A percentile compares a stretch with the other conserved stretches of the same genome.
Conservation (phyloP, 2,888 invertebrate species). For the Thalpophila matura region DNA sequence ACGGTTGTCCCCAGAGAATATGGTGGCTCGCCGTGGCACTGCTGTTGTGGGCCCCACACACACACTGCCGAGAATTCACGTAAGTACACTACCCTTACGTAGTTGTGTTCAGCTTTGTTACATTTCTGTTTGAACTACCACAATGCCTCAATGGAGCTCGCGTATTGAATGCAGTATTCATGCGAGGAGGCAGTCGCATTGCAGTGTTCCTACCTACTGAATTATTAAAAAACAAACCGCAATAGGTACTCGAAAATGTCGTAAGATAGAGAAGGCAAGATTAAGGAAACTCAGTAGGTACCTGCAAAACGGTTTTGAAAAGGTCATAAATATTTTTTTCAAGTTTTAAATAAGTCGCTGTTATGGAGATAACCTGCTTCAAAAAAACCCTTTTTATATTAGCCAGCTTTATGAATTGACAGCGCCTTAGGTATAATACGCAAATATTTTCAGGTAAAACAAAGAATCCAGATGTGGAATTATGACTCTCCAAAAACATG, state of each 20-base stretch:
- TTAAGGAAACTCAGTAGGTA: too few species aligned
- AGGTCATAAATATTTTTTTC: too few species aligned
- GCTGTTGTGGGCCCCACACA: constrained; percentile 75
- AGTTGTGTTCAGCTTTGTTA: constrained; percentile 19
- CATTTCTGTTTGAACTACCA: constrained; percentile 40
- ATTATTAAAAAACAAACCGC: constrained; percentile 45
- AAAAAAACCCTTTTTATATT: too few species aligned
- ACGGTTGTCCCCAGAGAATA: constrained; percentile 78
- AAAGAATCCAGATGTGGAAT: not conserved
- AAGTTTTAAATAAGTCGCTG: too few species aligned
- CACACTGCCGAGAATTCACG: constrained; percentile 82
- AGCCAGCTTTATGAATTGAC: too few species aligned
- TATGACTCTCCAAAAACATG: not conserved
- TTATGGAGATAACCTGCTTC: too few species aligned
- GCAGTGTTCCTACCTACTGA: constrained; percentile 46
- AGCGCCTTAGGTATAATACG: too few species aligned
- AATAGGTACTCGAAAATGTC: constrained; percentile 1
- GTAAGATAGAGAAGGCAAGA: not conserved
- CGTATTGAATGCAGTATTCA: constrained; percentile 57
- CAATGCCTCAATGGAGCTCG: constrained; percentile 40
- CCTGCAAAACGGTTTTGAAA: too few species aligned
- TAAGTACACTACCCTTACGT: constrained; percentile 70
- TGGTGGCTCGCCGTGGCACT: constrained; percentile 79
- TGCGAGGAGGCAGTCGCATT: constrained; percentile 36
- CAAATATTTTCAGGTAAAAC: too few species aligned